Percentiles rank a stretch among this genome's conserved stretches.
These are phyloP conservation scores for Merops nubicus DNA, from an alignment of 2,113 vertebrate species.

Conservation along the genomic window DNA sequence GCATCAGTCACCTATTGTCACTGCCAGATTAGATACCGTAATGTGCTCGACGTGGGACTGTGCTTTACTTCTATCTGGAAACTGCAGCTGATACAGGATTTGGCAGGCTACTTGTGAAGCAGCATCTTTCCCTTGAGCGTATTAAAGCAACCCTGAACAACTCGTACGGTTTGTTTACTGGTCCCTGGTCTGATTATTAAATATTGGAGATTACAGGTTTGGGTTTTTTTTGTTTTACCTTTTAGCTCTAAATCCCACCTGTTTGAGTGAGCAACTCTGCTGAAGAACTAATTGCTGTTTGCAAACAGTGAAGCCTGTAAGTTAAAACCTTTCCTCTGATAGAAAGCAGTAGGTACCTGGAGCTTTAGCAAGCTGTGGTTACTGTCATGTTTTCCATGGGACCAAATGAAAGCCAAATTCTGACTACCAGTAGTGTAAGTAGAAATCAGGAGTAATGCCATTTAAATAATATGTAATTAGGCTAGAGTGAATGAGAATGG, in stretches of 20 bases:
- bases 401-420: slow-evolving; percentile 53
- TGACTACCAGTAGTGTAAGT: neutral
- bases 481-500: slow-evolving; percentile 48
- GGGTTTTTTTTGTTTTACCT: neutral
- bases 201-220: neutral
- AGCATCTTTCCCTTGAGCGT: neutral
- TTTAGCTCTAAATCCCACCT: neutral
- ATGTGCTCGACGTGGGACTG: slow-evolving; percentile 56
- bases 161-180: neutral
- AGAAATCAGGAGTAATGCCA: slow-evolving; percentile 46
- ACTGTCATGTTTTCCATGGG: neutral
- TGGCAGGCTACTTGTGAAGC: slow-evolving; percentile 34
- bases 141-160: neutral
- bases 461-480: slow-evolving; percentile 56
- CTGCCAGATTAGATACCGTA: slow-evolving; percentile 52
- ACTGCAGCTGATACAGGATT: slow-evolving; percentile 40
- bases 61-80: slow-evolving; percentile 49
- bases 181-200: neutral
- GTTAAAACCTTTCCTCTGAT: neutral
- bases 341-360: neutral
- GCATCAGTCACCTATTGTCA: slow-evolving; percentile 61
- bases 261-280: neutral
- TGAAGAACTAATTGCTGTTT: neutral
- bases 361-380: neutral
- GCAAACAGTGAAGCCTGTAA: neutral